phyloP scores from a whole-genome alignment of 2,797 vertebrate genomes.

The Trichosurus vulpecula region DNA sequence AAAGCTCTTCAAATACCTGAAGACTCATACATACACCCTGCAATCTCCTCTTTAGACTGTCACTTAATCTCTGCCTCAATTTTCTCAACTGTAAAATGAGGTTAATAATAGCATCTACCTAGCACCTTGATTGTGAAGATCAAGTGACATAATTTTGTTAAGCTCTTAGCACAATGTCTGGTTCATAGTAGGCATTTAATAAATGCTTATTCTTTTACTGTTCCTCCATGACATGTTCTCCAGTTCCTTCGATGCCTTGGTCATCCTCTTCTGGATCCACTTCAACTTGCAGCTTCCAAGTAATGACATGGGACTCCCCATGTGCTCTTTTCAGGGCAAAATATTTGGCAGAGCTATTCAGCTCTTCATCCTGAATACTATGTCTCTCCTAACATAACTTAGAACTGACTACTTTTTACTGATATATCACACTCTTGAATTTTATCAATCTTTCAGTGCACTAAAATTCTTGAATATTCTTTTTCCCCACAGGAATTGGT shows the following conservation, averaged over 20 bases:
- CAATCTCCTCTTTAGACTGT: background rate
- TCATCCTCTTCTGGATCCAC: background rate
- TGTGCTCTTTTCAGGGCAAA: background rate
- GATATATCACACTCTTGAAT: background rate
- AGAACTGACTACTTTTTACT: background rate
- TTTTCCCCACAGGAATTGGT: background rate
- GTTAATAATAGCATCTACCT: background rate
- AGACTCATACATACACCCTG: background rate
- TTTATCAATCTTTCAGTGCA: background rate
- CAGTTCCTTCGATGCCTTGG: background rate
- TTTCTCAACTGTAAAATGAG: background rate
- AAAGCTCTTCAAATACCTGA: background rate
- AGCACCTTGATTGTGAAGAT: background rate
- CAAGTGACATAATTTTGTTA: background rate
- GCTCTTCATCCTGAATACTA: background rate
- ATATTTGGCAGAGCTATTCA: background rate
- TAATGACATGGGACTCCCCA: background rate
- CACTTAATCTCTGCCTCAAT: background rate
- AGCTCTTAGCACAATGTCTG: background rate
- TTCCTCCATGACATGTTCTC: background rate
- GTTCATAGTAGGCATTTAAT: background rate
- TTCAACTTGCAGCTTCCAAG: background rate
- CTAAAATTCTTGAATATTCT: background rate
- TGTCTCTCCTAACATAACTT: background rate
- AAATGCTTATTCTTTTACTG: background rate